phyloP scores from a whole-genome alignment of 2,888 invertebrate genomes.

The Drosophila ustulata region DNA sequence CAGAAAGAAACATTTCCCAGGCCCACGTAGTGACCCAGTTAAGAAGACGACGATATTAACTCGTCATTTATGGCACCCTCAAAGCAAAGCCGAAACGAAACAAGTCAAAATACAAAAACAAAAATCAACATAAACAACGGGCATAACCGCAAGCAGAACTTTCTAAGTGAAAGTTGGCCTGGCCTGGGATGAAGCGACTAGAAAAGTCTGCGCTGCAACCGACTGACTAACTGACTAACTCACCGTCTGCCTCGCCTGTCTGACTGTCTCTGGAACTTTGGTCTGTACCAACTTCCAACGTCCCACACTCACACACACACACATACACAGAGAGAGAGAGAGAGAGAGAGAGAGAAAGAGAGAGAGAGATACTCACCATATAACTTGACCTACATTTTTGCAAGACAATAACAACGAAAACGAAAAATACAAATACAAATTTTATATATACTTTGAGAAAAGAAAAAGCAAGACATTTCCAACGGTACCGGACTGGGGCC shows the following conservation, averaged over 20 bases:
- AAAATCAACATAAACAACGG: conserved; percentile 50
- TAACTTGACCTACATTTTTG: conserved; percentile 84
- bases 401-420: conserved; percentile 80
- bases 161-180: conserved; percentile 83
- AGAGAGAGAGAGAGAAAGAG: conserved; percentile 26
- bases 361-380: conserved; percentile 67
- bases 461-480: conserved; percentile 83
- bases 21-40: conserved; percentile 70
- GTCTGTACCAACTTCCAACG: conserved; percentile 53
- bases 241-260: conserved; percentile 1
- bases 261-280: conserved; percentile 31
- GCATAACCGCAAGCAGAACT: conserved; percentile 82
- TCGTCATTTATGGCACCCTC: conserved; percentile 57
- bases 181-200: conserved; percentile 67
- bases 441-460: conserved; percentile 60
- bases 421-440: conserved; percentile 53
- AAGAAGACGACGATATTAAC: conserved; percentile 34
- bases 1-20: conserved; percentile 40
- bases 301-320: conserved; percentile 63
- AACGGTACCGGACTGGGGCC: conserved; percentile 78
- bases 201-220: conserved; percentile 69
- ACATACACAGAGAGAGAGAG: conserved; percentile 38
- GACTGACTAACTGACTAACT: conserved; percentile 18
- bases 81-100: conserved; percentile 10
- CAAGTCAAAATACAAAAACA: conserved; percentile 40